These are phyloP conservation scores for Brachypalpus laphriformis DNA, from an alignment of 2,888 invertebrate species.

Conservation along the genomic window DNA sequence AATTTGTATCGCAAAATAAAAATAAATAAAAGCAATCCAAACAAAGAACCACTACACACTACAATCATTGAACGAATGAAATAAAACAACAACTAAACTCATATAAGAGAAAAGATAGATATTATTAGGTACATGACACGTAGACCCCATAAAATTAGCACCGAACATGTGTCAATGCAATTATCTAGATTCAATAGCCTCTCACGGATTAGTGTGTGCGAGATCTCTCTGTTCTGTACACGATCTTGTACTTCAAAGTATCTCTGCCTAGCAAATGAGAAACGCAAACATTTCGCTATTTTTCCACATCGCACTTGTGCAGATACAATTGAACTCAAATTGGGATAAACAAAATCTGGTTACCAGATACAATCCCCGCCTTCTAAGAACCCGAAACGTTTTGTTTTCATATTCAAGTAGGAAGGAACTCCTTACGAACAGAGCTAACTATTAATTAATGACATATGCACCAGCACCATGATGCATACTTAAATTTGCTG, in stretches of 20 bases:
- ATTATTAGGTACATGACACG: conserved; percentile 64
- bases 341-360: conserved; percentile 52
- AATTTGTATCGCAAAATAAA: conserved; percentile 28
- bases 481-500: conserved; percentile 66
- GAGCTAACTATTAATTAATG: conserved; percentile 69
- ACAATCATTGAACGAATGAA: conserved; percentile 36
- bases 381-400: conserved; percentile 17
- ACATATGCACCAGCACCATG: conserved; percentile 67
- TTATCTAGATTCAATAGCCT: conserved; percentile 66
- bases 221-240: conserved; percentile 4
- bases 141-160: conserved; percentile 67
- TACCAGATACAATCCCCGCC: conserved; percentile 54
- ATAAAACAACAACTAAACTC: conserved; percentile 12
- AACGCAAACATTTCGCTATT: conserved; percentile 12
- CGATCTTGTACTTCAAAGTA: conserved; percentile 15
- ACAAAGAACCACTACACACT: conserved; percentile 1
- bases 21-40: conserved; percentile 13
- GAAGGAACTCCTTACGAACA: conserved; percentile 56
- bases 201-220: not conserved
- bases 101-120: conserved; percentile 32
- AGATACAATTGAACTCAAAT: conserved; percentile 51
- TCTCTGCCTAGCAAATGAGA: conserved; percentile 12
- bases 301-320: conserved; percentile 6
- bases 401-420: conserved; percentile 15
- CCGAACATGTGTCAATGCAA: conserved; percentile 68